Base-by-base conservation (phyloP, 64 coral and sea anemone genomes). In the Pocillopora verrucosa region DNA sequence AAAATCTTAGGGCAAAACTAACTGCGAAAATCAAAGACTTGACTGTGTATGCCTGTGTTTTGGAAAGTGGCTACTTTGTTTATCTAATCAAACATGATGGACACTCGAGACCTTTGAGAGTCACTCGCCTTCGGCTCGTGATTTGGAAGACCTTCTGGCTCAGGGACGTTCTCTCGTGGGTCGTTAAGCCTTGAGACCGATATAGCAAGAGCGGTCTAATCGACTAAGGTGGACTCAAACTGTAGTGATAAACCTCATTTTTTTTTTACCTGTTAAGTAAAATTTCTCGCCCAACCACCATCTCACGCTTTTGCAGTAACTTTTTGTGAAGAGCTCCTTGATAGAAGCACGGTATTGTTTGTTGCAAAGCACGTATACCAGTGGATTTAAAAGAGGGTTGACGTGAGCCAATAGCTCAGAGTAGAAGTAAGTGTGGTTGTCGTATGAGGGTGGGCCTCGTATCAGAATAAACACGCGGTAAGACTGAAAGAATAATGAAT, bases 311-410 rank as follows among this genome's bases (percentile, higher is more conserved):
- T 61, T 75, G 89, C 77, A 89, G 22, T 19, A 13, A 37, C 73
- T 51, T 51, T 87, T 87, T 19, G 30, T 36, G 24, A 92, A 67
- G 0, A 96, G 60, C 19, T 79, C 78, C 38, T 89, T 96, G 64
- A 92, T 67, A 9, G 90, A 96, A 11, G 68, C 38, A 11, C 90
- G 87, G 63, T 96, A 96, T 10, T 83, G 80, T 17, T 87, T 86
- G 58, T 65, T 92, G 20, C 80, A 96, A 4, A 87, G 63, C 15
- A 96, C 80, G 34, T 92, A 96, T 4, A 96, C 87, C 37, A 96
- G 34, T 0, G 94, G 94, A 16, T 92, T 96, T n/a, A 96, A 64
- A 26, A 96, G 67, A 19, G 94, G 90, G n/a, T 96, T 96, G 57
- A 96, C 13, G n/a, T 92, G 78, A 11, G 86, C 90, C 59, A 92